Evolutionary conservation across 2,888 invertebrate species (phyloP).

Genomic region (Scaptomyza parva): DNA sequence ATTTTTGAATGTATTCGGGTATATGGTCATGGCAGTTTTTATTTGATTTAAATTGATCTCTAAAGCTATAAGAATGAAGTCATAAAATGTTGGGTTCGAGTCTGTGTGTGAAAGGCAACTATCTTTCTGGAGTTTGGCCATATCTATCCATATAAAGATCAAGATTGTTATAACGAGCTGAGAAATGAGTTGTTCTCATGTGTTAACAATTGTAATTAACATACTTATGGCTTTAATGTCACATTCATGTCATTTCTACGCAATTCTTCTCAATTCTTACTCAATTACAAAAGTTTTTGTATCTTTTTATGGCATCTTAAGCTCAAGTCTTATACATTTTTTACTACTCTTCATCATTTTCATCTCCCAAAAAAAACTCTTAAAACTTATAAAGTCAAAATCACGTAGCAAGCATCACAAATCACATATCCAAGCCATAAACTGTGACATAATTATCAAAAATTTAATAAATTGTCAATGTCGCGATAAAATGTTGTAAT

Average conservation of each 20-base stretch:
- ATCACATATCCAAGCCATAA: slow-evolving; percentile 57
- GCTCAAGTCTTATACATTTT: background rate
- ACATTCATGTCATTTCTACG: background rate
- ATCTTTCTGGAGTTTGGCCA: slow-evolving; percentile 1
- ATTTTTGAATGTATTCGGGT: slow-evolving; percentile 40
- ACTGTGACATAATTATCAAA: slow-evolving; percentile 64
- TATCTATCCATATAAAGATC: slow-evolving; percentile 14
- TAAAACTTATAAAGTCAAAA: slow-evolving; percentile 14
- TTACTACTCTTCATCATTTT: background rate
- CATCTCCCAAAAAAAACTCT: too few relatives aligned
- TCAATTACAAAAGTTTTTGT: background rate
- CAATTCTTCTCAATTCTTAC: background rate
- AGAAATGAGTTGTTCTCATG: slow-evolving; percentile 17
- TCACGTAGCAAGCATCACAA: slow-evolving; percentile 67
- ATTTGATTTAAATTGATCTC: slow-evolving; percentile 78
- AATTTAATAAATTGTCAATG: slow-evolving; percentile 75
- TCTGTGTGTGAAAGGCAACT: slow-evolving; percentile 27
- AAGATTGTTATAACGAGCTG: slow-evolving; percentile 26
- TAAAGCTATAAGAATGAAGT: slow-evolving; percentile 55
- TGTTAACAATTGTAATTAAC: slow-evolving; percentile 42
- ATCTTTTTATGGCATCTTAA: background rate
- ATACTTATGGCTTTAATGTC: slow-evolving; percentile 1
- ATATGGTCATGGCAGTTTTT: slow-evolving; percentile 52
- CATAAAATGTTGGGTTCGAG: slow-evolving; percentile 45
- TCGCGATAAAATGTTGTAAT: slow-evolving; percentile 61